A percentile compares a stretch with the other conserved stretches of the same genome.
phyloP scores from a whole-genome alignment of 2,888 invertebrate species.

The Junonia oenone region DNA sequence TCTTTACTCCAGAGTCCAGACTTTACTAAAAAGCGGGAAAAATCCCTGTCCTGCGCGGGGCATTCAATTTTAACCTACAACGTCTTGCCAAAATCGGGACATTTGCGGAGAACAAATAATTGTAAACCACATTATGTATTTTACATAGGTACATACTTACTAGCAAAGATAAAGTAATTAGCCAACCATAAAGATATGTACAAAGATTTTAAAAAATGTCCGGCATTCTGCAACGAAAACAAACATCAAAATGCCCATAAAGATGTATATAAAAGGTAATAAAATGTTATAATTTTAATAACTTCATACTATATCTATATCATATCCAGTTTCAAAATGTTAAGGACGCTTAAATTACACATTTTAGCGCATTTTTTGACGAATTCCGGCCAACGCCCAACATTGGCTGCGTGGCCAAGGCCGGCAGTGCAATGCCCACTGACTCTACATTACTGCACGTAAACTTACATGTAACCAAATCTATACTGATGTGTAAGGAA shows the following conservation, averaged over 20 bases:
- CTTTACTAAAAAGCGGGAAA: no score
- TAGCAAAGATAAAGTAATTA: no score
- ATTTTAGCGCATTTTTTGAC: slow-evolving; percentile 3
- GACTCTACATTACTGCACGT: slow-evolving; percentile 35
- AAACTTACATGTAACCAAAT: neutral
- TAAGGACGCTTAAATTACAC: slow-evolving; percentile 1
- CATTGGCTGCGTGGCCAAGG: slow-evolving; percentile 66
- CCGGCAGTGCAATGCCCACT: slow-evolving; percentile 75
- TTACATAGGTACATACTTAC: no score
- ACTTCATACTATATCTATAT: no score
- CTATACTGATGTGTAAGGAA: neutral
- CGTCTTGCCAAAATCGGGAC: no score
- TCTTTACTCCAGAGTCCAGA: no score
- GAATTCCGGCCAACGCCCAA: slow-evolving; percentile 32
- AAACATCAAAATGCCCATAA: neutral
- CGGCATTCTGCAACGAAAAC: neutral
- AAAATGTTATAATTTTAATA: slow-evolving; percentile 3
- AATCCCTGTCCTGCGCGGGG: no score
- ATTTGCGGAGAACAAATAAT: no score
- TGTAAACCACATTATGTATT: no score
- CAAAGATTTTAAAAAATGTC: neutral
- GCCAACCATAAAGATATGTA: no score
- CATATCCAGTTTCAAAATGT: neutral
- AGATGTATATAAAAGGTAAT: neutral
- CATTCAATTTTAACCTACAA: no score